These are phyloP conservation scores for Varanus salvator DNA, from an alignment of 2,113 vertebrate species.

Conservation along the genomic window DNA sequence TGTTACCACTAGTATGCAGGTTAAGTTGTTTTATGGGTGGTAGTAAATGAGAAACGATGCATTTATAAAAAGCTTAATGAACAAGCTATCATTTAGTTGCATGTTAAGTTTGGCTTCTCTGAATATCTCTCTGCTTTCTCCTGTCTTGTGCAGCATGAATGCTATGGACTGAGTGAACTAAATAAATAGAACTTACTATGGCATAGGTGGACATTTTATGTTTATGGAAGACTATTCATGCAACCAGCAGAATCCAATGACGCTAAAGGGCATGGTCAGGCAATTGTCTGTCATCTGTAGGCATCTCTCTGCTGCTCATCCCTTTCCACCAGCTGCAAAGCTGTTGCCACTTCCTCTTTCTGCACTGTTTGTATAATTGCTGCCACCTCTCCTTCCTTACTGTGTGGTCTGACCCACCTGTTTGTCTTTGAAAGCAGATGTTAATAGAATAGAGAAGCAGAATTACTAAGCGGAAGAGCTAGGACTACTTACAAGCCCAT, in stretches of 20 bases:
- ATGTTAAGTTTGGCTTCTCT: not conserved
- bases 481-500: not conserved
- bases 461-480: not conserved
- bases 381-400: not conserved
- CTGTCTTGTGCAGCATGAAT: not conserved
- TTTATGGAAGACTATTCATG: not conserved
- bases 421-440: not conserved
- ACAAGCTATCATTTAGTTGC: not conserved
- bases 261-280: not conserved
- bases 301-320: not conserved
- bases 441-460: not conserved
- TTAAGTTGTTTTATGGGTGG: not conserved
- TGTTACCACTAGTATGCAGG: not conserved
- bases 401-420: not conserved
- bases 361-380: not conserved
- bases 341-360: not conserved
- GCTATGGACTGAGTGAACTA: not conserved
- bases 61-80: not conserved
- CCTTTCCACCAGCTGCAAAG: not conserved
- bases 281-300: not conserved
- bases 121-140: not conserved
- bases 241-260: not conserved
- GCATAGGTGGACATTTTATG: not conserved
- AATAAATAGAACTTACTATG: not conserved
- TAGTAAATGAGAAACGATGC: not conserved